These are phyloP conservation scores for Nothoprocta pentlandii DNA, from an alignment of 2,113 vertebrate genomes.

Conservation along the genomic window DNA sequence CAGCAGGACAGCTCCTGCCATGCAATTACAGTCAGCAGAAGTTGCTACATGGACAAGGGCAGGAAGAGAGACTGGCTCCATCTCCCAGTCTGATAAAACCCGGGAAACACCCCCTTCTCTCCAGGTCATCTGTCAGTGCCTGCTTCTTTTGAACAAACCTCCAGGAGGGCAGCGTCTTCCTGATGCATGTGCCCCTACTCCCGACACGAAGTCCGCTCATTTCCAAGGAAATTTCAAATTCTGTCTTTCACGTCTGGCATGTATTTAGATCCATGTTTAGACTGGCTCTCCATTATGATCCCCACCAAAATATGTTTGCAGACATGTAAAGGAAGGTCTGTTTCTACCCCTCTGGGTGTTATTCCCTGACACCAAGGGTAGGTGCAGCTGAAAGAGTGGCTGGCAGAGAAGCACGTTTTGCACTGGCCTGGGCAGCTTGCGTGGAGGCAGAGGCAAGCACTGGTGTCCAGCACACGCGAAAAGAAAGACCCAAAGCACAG, in stretches of 20 bases:
- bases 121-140: neutral
- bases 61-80: neutral
- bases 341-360: neutral
- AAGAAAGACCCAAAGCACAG: neutral
- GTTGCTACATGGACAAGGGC: neutral
- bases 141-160: neutral
- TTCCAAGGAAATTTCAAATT: neutral
- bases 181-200: neutral
- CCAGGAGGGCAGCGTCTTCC: neutral
- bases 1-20: neutral
- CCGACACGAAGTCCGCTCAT: neutral
- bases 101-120: neutral
- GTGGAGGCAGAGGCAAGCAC: neutral
- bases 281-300: neutral
- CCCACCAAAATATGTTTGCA: neutral
- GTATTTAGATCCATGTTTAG: neutral
- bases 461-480: neutral
- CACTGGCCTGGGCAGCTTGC: neutral
- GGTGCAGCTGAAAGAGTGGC: neutral
- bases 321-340: neutral
- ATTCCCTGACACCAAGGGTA: neutral
- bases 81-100: neutral
- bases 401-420: neutral
- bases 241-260: neutral
- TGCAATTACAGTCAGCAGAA: neutral